A percentile compares a stretch with the other conserved stretches of the same genome.
Evolutionary conservation across 2,888 invertebrate species (phyloP).

Genomic region (Polymixis lichenea): DNA sequence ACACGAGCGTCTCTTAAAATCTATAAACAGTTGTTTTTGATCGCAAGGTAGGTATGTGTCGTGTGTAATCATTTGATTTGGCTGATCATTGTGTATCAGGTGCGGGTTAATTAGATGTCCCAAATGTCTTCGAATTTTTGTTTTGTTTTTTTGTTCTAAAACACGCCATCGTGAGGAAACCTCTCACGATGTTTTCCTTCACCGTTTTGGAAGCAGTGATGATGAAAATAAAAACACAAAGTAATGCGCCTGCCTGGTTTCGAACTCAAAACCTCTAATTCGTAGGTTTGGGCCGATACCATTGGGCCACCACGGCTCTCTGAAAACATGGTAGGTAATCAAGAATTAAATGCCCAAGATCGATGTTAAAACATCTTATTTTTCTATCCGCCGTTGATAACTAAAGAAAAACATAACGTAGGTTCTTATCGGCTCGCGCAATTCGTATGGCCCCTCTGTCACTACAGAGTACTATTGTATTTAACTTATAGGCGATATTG

Average conservation of each 20-base stretch:
- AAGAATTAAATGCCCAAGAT: neutral
- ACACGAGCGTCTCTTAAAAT: slow-evolving; percentile 62
- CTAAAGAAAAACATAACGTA: slow-evolving; percentile 47
- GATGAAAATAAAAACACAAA: no score
- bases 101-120: neutral
- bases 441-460: slow-evolving; percentile 41
- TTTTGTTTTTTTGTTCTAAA: neutral
- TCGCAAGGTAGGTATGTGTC: slow-evolving; percentile 46
- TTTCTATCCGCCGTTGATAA: slow-evolving; percentile 41
- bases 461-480: slow-evolving; percentile 40
- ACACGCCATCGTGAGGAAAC: no score
- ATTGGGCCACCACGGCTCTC: no score
- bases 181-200: neutral
- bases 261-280: no score
- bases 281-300: no score
- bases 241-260: no score
- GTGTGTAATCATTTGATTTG: slow-evolving; percentile 28
- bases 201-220: neutral
- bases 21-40: slow-evolving; percentile 55
- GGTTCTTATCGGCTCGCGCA: slow-evolving; percentile 46
- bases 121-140: neutral
- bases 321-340: neutral
- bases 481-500: slow-evolving; percentile 46
- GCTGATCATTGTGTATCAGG: neutral
- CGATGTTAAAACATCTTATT: slow-evolving; percentile 30